Base-by-base conservation (phyloP, 30 jellyfish, hydroid and myxozoan species). In the Mastigias papua region DNA sequence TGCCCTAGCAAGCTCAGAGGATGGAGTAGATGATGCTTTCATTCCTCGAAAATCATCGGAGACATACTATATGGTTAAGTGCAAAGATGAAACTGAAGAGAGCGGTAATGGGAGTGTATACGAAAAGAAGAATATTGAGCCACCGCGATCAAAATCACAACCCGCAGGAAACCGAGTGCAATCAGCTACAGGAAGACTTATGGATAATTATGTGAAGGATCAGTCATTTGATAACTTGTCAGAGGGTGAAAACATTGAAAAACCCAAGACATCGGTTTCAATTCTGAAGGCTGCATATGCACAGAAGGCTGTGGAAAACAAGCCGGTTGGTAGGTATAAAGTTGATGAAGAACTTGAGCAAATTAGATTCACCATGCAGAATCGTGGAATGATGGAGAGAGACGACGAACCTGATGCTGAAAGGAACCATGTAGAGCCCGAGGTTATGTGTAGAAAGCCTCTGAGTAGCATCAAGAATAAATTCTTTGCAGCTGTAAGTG, bases 401-500 rank as follows among this genome's bases (percentile, higher is more conserved):
- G 86, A 60, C 51, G 70, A 60, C 10, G 93, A 84, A 49, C 48
- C 42, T 35, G 88, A 23, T 0, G 78, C 54, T 6, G 69, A 30
- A 28, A 28, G 46, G n/a, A 19, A 80, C 19, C 74, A 34, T 29
- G 72, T 48, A 21, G 87, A 74, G 54, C 87, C 65, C 23, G 94
- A 85, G 28, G 89, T 85, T 19, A 32, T 73, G 66, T 85, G 35
- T 66, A 71, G 92, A 29, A 85, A 85, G 76, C 85, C 94, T 1
- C 54, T 85, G 82, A 85, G 88, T 58, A 85, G 94, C 88, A 85
- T 85, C 76, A 72, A 73, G 66, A 66, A 73, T 35, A 85, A 87
- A 28, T 85, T 72, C 83, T 50, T 85, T 57, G 94, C 94, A 27
- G 94, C 94, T 26, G 94, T 88, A 16, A 85, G 94, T 73, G 94